Percentiles rank a stretch among this genome's conserved stretches.
phyloP scores from a whole-genome alignment of 1,140 invertebrate genomes.

The Hypothenemus hampei region DNA sequence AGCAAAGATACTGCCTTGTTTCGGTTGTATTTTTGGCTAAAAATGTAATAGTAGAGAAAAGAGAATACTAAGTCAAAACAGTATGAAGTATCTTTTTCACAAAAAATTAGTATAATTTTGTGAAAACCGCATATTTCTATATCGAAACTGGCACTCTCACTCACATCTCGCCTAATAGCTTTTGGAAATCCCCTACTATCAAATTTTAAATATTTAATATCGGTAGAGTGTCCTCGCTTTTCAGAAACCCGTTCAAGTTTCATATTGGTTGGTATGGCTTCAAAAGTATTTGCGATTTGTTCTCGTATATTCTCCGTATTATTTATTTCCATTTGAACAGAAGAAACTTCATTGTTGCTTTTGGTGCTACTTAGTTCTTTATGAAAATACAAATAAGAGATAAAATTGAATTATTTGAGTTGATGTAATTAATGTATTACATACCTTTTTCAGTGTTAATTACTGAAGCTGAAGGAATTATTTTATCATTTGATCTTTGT shows the following conservation, averaged over 20 bases:
- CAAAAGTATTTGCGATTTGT: slow-evolving; percentile 42
- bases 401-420: no score
- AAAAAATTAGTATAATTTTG: background rate
- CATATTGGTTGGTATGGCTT: slow-evolving; percentile 36
- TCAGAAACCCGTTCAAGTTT: slow-evolving; percentile 47
- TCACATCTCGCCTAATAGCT: slow-evolving; percentile 39
- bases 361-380: no score
- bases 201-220: slow-evolving; percentile 20
- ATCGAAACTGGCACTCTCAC: slow-evolving; percentile 28
- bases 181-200: slow-evolving; percentile 40
- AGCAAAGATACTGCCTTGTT: slow-evolving; percentile 46
- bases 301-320: slow-evolving; percentile 24
- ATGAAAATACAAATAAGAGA: no score
- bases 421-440: no score
- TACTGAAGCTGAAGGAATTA: slow-evolving; percentile 54
- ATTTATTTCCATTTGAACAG: no score
- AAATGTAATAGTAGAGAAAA: slow-evolving; percentile 14
- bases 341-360: no score
- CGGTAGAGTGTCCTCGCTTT: slow-evolving; percentile 9
- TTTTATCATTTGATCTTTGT: slow-evolving; percentile 47
- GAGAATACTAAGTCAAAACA: background rate
- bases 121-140: background rate
- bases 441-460: slow-evolving; percentile 44
- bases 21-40: slow-evolving; percentile 34
- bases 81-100: background rate